A percentile compares a stretch with the other conserved stretches of the same genome.
Conservation (phyloP, 2,888 invertebrate genomes). For the Cataglyphis altisquamis region DNA sequence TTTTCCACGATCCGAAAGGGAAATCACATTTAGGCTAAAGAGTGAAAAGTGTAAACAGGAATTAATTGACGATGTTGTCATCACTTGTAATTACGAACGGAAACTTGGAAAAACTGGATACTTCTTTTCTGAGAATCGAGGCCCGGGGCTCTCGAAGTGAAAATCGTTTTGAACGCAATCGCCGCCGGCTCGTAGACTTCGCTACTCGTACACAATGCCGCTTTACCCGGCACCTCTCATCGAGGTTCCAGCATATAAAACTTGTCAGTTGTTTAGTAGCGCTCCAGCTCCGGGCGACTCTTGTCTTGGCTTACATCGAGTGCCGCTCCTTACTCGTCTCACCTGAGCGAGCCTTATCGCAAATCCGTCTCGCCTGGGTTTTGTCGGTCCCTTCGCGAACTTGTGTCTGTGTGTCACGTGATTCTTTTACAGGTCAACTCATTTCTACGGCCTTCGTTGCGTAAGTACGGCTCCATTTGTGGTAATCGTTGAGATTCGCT, state of each 20-base stretch:
- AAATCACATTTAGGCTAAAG: neutral
- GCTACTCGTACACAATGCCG: constrained; percentile 68
- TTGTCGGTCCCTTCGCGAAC: constrained; percentile 34
- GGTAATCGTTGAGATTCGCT: constrained; percentile 49
- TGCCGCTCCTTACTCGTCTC: constrained; percentile 54
- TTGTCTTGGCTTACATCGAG: constrained; percentile 64
- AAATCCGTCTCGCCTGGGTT: neutral
- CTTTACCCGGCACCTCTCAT: constrained; percentile 67
- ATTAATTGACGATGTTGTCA: neutral
- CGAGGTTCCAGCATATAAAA: constrained; percentile 77
- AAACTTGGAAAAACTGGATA: constrained; percentile 24
- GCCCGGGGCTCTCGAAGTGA: constrained; percentile 72
- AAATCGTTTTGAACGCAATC: constrained; percentile 75
- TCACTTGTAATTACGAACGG: constrained; percentile 12
- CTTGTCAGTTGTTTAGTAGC: constrained; percentile 81
- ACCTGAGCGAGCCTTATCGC: constrained; percentile 1
- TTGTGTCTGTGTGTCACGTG: constrained; percentile 19
- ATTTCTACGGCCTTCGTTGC: constrained; percentile 30
- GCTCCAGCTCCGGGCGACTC: constrained; percentile 75
- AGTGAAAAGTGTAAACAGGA: neutral
- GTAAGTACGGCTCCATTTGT: constrained; percentile 47
- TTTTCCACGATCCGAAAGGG: neutral
- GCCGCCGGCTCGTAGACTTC: constrained; percentile 71
- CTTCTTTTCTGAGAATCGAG: constrained; percentile 30
- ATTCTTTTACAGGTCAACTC: constrained; percentile 22